These are phyloP conservation scores for Chiloscyllium punctatum DNA, from an alignment of 2,797 vertebrate genomes.

Conservation along the genomic window DNA sequence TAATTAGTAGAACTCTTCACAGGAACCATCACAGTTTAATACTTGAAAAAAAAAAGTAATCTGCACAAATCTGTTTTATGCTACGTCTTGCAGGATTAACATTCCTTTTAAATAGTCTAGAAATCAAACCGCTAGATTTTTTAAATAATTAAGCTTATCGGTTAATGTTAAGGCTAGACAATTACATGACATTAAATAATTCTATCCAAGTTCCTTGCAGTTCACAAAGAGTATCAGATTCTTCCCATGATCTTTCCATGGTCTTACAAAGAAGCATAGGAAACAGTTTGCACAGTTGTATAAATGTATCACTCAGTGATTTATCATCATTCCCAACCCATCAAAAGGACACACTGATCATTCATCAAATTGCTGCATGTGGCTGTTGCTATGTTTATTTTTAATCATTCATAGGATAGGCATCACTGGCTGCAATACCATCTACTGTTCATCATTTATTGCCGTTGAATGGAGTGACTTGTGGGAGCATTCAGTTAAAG, in stretches of 20 bases:
- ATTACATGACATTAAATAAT: background rate
- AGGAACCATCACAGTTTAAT: background rate
- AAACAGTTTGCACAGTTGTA: background rate
- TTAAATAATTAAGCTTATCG: background rate
- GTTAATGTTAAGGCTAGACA: background rate
- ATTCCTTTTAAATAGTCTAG: background rate
- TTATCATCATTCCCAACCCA: background rate
- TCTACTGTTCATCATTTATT: too few relatives aligned
- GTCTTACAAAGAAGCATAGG: background rate
- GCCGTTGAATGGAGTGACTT: too few relatives aligned
- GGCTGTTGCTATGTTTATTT: background rate
- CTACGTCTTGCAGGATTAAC: background rate
- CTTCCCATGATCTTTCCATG: background rate
- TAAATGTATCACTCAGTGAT: background rate
- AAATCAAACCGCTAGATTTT: background rate
- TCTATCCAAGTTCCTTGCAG: background rate
- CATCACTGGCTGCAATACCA: too few relatives aligned
- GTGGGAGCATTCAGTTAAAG: too few relatives aligned
- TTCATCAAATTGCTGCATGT: background rate
- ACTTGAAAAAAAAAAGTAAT: background rate
- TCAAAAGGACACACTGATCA: background rate
- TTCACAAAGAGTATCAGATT: background rate
- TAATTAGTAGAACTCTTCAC: background rate
- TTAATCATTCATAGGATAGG: background rate
- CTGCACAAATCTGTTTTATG: background rate